Evolutionary conservation across 2,888 invertebrate genomes (phyloP).

Genomic region (Camponotus fellah): DNA sequence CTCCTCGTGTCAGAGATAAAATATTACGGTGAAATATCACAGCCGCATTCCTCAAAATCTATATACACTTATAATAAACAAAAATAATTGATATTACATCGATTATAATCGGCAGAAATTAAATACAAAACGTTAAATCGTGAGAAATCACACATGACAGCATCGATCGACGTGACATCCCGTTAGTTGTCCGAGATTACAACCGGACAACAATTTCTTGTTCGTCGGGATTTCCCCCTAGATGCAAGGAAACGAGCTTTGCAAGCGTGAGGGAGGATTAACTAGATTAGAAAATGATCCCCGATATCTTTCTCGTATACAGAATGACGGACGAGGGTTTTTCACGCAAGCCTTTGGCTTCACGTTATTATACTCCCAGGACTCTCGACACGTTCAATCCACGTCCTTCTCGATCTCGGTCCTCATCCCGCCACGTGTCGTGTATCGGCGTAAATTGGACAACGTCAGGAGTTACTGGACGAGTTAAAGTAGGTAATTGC

Average conservation of each 20-base stretch:
- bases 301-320: conserved; percentile 9
- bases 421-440: conserved; percentile 18
- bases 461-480: conserved; percentile 38
- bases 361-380: conserved; percentile 4
- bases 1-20: background rate
- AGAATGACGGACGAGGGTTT: background rate
- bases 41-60: conserved; percentile 10
- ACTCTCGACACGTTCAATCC: conserved; percentile 20
- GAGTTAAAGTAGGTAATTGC: conserved; percentile 60
- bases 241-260: background rate
- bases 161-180: background rate
- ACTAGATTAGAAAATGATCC: conserved; percentile 38
- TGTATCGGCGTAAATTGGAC: conserved; percentile 43
- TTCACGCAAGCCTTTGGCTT: background rate
- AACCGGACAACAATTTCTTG: conserved; percentile 41
- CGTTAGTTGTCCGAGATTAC: conserved; percentile 25
- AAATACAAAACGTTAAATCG: background rate
- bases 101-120: background rate
- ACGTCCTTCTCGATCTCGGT: conserved; percentile 28
- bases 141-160: background rate
- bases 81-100: background rate
- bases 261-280: conserved; percentile 19
- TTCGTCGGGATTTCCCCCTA: background rate
- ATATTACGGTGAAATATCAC: background rate
- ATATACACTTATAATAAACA: background rate